These are phyloP conservation scores for Battus philenor DNA, from an alignment of 1,140 invertebrate genomes.

Conservation along the genomic window DNA sequence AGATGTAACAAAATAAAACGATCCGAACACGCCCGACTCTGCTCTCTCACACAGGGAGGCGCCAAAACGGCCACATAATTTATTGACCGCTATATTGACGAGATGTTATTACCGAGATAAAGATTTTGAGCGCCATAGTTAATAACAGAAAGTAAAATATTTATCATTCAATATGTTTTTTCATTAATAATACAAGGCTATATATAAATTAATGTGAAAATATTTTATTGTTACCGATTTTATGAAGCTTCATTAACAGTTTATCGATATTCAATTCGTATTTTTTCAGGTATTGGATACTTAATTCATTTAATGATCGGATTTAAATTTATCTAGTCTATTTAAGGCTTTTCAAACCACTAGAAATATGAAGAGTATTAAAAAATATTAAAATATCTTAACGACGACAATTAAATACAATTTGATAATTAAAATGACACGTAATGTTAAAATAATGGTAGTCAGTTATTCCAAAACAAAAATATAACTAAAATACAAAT, in stretches of 20 bases:
- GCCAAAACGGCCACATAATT: slow-evolving; percentile 32
- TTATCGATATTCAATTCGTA: background rate
- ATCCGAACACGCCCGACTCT: slow-evolving; percentile 44
- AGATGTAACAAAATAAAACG: slow-evolving; percentile 65
- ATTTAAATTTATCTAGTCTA: too few species aligned
- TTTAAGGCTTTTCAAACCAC: too few species aligned
- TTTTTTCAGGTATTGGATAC: too few species aligned
- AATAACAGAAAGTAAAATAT: background rate
- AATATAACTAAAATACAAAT: too few species aligned
- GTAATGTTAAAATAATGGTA: too few species aligned
- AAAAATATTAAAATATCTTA: too few species aligned
- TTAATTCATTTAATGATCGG: too few species aligned
- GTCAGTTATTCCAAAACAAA: too few species aligned
- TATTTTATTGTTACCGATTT: slow-evolving; percentile 11
- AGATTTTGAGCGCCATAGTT: slow-evolving; percentile 1
- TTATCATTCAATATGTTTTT: background rate
- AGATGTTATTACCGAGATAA: slow-evolving; percentile 19
- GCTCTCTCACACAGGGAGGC: slow-evolving; percentile 38
- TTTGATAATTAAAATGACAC: too few species aligned
- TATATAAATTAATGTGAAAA: slow-evolving; percentile 10
- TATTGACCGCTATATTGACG: slow-evolving; percentile 41
- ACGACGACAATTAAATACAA: too few species aligned
- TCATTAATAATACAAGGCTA: background rate
- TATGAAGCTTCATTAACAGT: slow-evolving; percentile 12
- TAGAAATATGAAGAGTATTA: too few species aligned